phyloP scores from a whole-genome alignment of 1,140 invertebrate genomes.

The Aphaenogaster rudis region DNA sequence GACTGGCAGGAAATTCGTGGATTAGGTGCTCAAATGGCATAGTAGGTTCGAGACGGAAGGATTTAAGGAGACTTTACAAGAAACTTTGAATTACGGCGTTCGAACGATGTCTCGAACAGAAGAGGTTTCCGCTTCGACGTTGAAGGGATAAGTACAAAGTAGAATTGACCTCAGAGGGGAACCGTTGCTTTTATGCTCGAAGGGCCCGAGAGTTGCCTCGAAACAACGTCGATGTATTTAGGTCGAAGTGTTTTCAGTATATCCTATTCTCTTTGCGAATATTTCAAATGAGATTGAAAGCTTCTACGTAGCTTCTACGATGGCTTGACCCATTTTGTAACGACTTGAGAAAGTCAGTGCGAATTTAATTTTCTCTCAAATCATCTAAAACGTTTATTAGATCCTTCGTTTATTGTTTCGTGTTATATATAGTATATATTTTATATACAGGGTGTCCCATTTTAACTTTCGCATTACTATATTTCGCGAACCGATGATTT shows the following conservation, averaged over 20 bases:
- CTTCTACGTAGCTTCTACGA: not conserved
- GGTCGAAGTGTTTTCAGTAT: constrained; percentile 7
- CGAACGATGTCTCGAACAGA: not conserved
- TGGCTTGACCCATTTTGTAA: not conserved
- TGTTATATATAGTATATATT: not conserved
- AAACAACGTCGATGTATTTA: constrained; percentile 38
- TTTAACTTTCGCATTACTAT: too few relatives aligned
- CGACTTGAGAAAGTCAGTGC: not conserved
- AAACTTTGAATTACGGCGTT: constrained; percentile 43
- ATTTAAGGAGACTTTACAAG: constrained; percentile 21
- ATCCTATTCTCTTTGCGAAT: constrained; percentile 9
- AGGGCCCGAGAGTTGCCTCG: not conserved
- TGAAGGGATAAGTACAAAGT: constrained; percentile 40
- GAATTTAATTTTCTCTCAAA: constrained; percentile 13
- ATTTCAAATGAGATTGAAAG: constrained; percentile 6
- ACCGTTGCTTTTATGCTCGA: constrained; percentile 30
- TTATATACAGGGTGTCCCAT: too few relatives aligned
- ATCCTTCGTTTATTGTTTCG: not conserved
- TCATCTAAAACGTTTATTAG: not conserved
- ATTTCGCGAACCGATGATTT: too few relatives aligned
- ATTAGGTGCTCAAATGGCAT: constrained; percentile 46
- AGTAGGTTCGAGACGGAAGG: constrained; percentile 1
- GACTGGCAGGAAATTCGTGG: constrained; percentile 38
- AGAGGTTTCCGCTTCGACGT: constrained; percentile 8
- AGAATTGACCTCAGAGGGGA: constrained; percentile 35